Base-by-base conservation (phyloP, 2,113 vertebrate species). In the Solenodon paradoxus region DNA sequence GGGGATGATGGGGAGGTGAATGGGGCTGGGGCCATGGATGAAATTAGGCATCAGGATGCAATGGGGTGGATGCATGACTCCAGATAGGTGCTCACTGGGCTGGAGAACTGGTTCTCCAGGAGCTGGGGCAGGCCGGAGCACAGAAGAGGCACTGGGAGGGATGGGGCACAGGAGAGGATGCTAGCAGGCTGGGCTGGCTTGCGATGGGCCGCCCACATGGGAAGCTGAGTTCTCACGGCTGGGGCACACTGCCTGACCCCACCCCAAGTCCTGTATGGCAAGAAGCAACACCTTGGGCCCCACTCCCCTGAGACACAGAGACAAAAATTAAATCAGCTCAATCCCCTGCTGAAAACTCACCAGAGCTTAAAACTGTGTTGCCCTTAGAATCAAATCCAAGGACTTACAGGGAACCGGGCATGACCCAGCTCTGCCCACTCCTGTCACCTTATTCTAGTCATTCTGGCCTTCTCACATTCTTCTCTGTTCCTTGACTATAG, bases 91-190 rank as follows among this genome's bases (percentile, higher is more conserved):
- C 69, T 93, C 83, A 42, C 0, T 63, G 71, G 55, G 75, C 95
- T 92, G 95, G 93, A 81, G 90, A 97, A 97, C 97, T 94, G 92
- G 97, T 97, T 97, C 95, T 96, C 93, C 95, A 95, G 90, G 96
- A 66, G 85, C 80, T 83, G 85, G 96, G 95, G 81, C 1, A 78
- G 71, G 47, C 55, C 28, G 0, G 83, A 30, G 68, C 93, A 63
- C 42, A 66, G 82, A 30, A 80, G 69, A 87, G 89, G 95, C 64
- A 53, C 80, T 69, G 90, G 75, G 49, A 96, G n/a, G n/a, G n/a
- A n/a, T n/a, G n/a, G n/a, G 89, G 95, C 64, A 53, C 80, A 63
- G 90, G 75, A 45, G 95, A 69, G 47, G 96, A 92, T 11, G 11
- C 0, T 3, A 57, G 57, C 69, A 68, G 17, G 0, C 30, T 11